Evolutionary conservation across 64 coral and sea anemone species (phyloP).

Genomic region (Catalaphyllia jardinei): DNA sequence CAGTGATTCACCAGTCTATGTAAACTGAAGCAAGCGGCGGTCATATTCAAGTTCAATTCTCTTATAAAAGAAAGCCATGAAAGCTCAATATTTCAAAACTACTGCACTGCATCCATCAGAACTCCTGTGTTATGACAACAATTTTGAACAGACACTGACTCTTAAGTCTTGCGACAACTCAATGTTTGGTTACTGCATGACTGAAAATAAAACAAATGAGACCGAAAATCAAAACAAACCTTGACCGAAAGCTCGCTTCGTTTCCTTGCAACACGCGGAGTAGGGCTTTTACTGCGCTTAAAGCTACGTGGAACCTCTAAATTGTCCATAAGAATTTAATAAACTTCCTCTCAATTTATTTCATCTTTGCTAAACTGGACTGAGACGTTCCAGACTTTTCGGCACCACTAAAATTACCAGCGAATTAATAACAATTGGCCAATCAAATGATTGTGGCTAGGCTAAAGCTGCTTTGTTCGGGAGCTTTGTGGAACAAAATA

Average conservation of each 20-base stretch:
- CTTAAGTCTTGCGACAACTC: background rate
- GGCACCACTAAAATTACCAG: background rate
- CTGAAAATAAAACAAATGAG: background rate
- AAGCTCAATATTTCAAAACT: too few species aligned
- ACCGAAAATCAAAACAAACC: background rate
- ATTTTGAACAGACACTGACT: too few species aligned
- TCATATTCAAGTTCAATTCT: too few species aligned
- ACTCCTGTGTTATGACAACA: too few species aligned
- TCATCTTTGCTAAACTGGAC: background rate
- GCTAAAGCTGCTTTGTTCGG: background rate
- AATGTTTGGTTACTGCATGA: background rate
- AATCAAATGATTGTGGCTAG: background rate
- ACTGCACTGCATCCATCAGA: too few species aligned
- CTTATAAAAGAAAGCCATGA: too few species aligned
- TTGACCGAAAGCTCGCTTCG: background rate
- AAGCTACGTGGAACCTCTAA: background rate
- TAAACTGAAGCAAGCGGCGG: too few species aligned
- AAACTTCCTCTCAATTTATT: background rate
- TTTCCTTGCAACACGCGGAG: background rate
- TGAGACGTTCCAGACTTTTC: background rate
- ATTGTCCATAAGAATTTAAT: background rate
- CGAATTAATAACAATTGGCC: background rate
- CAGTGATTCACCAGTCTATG: too few species aligned
- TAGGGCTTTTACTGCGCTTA: background rate
- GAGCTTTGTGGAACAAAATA: background rate